phyloP scores from a whole-genome alignment of 2,113 vertebrate genomes.

The Gymnocephalus cernua region DNA sequence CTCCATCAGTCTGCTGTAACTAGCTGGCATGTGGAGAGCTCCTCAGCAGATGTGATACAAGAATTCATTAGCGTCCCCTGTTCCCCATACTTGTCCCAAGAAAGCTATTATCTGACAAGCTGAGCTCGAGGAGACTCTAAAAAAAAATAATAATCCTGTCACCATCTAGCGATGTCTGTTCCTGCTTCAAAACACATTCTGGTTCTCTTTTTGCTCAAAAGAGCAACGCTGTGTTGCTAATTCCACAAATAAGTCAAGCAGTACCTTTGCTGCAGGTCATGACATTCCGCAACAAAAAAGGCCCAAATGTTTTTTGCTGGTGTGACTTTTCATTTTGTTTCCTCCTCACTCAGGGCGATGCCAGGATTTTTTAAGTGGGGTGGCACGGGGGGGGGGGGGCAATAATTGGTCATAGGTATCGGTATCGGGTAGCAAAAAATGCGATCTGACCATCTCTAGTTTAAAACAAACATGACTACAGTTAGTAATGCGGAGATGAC shows the following conservation, averaged over 20 bases:
- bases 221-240: background rate
- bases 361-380: too few relatives aligned
- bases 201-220: background rate
- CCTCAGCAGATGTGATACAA: slow-evolving; percentile 78
- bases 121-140: slow-evolving; percentile 52
- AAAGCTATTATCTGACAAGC: slow-evolving; percentile 73
- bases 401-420: too few relatives aligned
- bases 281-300: slow-evolving; percentile 21
- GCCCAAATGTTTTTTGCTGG: background rate
- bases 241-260: slow-evolving; percentile 6
- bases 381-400: too few relatives aligned
- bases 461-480: too few relatives aligned
- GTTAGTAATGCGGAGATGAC: too few relatives aligned
- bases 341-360: too few relatives aligned
- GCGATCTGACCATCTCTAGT: too few relatives aligned
- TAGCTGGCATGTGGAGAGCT: slow-evolving; percentile 74
- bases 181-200: slow-evolving; percentile 14
- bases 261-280: slow-evolving; percentile 14
- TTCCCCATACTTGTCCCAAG: slow-evolving; percentile 72
- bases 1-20: slow-evolving; percentile 79
- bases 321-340: too few relatives aligned
- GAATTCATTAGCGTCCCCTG: slow-evolving; percentile 76
- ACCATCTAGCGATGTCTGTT: slow-evolving; percentile 10
- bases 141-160: background rate
- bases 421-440: too few relatives aligned